Evolutionary conservation across 1,140 invertebrate species (phyloP).

Genomic region (Bombus affinis): DNA sequence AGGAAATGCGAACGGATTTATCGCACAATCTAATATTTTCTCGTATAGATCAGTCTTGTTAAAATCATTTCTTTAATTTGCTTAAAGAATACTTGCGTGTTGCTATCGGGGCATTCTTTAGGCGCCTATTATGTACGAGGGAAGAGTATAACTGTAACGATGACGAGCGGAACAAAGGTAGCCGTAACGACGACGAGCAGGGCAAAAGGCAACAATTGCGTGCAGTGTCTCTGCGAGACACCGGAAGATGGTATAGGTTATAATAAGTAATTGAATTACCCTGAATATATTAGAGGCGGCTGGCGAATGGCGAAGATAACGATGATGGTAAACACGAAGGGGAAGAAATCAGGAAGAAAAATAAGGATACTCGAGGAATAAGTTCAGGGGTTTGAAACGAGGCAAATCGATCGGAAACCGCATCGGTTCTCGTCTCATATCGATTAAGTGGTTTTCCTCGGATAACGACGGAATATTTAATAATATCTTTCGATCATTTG

Average conservation of each 20-base stretch:
- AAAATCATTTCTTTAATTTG: background rate
- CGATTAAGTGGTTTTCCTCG: constrained; percentile 1
- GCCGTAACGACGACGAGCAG: background rate
- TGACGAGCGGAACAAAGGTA: background rate
- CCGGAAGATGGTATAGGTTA: background rate
- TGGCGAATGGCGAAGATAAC: background rate
- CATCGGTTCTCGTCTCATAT: background rate
- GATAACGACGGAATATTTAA: constrained; percentile 3
- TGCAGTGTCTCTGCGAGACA: background rate
- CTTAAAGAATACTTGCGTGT: background rate
- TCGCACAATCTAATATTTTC: background rate
- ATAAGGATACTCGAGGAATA: background rate
- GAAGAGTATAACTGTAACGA: background rate
- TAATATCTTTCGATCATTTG: constrained; percentile 18
- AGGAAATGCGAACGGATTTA: background rate
- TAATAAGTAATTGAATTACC: constrained; percentile 8
- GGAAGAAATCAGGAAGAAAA: background rate
- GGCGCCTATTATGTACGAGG: background rate
- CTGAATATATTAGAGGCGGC: background rate
- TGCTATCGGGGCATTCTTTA: background rate
- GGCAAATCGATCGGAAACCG: constrained; percentile 9
- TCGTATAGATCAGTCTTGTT: background rate
- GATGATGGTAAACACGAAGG: background rate
- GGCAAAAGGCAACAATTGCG: background rate
- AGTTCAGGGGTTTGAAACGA: background rate